Percentiles rank a stretch among this genome's conserved stretches.
Evolutionary conservation across 2,888 invertebrate species (phyloP).

Genomic region (Branchipolynoe longqiensis): DNA sequence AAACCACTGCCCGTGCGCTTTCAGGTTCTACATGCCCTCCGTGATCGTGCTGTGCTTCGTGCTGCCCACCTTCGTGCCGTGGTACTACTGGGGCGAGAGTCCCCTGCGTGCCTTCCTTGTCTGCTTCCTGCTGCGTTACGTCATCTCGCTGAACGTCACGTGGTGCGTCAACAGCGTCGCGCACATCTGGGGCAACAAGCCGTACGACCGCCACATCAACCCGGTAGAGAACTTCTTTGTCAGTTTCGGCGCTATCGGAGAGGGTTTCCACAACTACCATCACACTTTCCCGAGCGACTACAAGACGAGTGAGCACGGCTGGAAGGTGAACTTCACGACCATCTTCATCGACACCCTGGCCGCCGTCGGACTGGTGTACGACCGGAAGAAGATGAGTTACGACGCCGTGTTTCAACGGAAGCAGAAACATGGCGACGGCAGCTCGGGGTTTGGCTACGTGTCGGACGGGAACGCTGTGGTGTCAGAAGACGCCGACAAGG

Average conservation of each 20-base stretch:
- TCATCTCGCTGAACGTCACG: slow-evolving; percentile 92
- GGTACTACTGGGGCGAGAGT: slow-evolving; percentile 91
- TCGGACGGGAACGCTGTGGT: too few relatives aligned
- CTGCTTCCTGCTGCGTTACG: slow-evolving; percentile 90
- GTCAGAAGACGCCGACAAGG: too few relatives aligned
- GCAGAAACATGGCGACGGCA: slow-evolving; percentile 85
- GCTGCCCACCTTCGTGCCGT: slow-evolving; percentile 90
- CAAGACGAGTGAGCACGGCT: slow-evolving; percentile 92
- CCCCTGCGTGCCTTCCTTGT: slow-evolving; percentile 91
- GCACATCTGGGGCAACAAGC: slow-evolving; percentile 95
- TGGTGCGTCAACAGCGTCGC: slow-evolving; percentile 97
- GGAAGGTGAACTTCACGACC: slow-evolving; percentile 87
- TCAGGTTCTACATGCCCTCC: slow-evolving; percentile 88
- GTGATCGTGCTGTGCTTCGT: slow-evolving; percentile 91
- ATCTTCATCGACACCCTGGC: slow-evolving; percentile 91
- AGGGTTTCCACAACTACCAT: slow-evolving; percentile 96
- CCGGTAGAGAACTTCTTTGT: slow-evolving; percentile 90
- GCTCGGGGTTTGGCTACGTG: slow-evolving; percentile 61
- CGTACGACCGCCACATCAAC: slow-evolving; percentile 91
- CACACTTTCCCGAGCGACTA: slow-evolving; percentile 97
- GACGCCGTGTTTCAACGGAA: slow-evolving; percentile 88
- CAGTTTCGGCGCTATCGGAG: slow-evolving; percentile 85
- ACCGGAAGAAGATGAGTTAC: slow-evolving; percentile 88
- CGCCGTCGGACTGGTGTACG: slow-evolving; percentile 92
- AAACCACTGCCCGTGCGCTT: too few relatives aligned